phyloP scores from a whole-genome alignment of 2,888 invertebrate genomes.

The Drosophila emarginata region DNA sequence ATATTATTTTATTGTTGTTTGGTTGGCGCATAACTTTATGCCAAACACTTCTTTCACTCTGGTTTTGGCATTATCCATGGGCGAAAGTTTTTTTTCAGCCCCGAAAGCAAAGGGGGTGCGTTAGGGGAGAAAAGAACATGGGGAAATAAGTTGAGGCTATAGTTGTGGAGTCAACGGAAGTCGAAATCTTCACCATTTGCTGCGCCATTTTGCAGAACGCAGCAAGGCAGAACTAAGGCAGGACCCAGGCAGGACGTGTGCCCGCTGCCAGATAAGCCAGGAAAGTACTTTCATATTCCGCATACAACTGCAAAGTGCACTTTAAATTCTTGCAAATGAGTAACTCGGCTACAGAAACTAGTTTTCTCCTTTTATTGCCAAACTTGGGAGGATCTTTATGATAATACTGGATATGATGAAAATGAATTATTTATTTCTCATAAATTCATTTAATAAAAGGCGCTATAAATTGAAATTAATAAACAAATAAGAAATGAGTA shows the following conservation, averaged over 20 bases:
- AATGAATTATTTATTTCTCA: conserved; percentile 49
- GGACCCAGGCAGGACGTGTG: background rate
- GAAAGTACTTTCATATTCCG: conserved; percentile 56
- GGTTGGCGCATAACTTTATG: conserved; percentile 71
- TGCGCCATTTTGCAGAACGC: conserved; percentile 53
- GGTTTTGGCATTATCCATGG: conserved; percentile 58
- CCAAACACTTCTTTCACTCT: conserved; percentile 65
- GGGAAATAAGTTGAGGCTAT: background rate
- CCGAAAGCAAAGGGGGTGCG: background rate
- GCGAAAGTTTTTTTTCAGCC: conserved; percentile 53
- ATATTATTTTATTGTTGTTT: conserved; percentile 78
- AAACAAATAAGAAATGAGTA: too few relatives aligned
- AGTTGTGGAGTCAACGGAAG: conserved; percentile 37
- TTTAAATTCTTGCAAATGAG: conserved; percentile 81
- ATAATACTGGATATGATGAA: conserved; percentile 5
- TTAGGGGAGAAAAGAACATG: background rate
- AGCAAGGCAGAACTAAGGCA: conserved; percentile 2
- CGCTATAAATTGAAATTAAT: too few relatives aligned
- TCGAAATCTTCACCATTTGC: conserved; percentile 62
- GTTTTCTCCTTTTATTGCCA: conserved; percentile 28
- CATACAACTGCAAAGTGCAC: conserved; percentile 76
- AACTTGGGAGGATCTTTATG: conserved; percentile 13
- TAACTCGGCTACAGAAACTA: conserved; percentile 38
- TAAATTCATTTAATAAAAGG: background rate
- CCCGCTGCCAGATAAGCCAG: conserved; percentile 58